Percentiles rank a stretch among this genome's conserved stretches.
phyloP scores from a whole-genome alignment of 1,140 invertebrate species.

The Trissolcus basalis region DNA sequence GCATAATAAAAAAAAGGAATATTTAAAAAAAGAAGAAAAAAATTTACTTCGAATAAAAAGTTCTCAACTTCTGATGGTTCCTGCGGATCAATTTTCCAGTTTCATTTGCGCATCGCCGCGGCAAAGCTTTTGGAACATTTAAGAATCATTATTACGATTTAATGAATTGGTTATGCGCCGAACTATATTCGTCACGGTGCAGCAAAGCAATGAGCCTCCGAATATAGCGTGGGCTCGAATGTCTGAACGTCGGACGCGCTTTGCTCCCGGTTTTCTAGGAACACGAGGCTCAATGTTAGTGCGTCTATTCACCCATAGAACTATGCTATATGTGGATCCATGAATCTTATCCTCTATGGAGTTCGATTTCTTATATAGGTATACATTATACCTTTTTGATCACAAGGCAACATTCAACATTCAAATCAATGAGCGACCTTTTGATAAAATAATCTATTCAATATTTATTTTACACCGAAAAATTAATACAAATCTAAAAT shows the following conservation, averaged over 20 bases:
- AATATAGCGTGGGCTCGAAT: constrained; percentile 35
- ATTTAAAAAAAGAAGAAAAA: no score
- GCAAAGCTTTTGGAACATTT: constrained; percentile 32
- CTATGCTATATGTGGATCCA: neutral
- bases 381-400: constrained; percentile 19
- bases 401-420: neutral
- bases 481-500: no score
- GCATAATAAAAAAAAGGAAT: no score
- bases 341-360: constrained; percentile 12
- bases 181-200: constrained; percentile 38
- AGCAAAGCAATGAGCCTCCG: constrained; percentile 18
- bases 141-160: constrained; percentile 39
- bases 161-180: constrained; percentile 40
- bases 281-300: constrained; percentile 20
- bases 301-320: constrained; percentile 17
- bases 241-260: constrained; percentile 17
- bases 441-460: no score
- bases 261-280: constrained; percentile 29
- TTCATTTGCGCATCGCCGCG: constrained; percentile 18
- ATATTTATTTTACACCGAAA: no score
- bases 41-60: neutral
- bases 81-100: constrained; percentile 24
- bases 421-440: neutral
- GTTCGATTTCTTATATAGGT: constrained; percentile 11
- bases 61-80: no score